Evolutionary conservation across 1,140 invertebrate species (phyloP), one percentile per base, ranked within the genome.

Genomic region (Meloidogyne floridensis): DNA sequence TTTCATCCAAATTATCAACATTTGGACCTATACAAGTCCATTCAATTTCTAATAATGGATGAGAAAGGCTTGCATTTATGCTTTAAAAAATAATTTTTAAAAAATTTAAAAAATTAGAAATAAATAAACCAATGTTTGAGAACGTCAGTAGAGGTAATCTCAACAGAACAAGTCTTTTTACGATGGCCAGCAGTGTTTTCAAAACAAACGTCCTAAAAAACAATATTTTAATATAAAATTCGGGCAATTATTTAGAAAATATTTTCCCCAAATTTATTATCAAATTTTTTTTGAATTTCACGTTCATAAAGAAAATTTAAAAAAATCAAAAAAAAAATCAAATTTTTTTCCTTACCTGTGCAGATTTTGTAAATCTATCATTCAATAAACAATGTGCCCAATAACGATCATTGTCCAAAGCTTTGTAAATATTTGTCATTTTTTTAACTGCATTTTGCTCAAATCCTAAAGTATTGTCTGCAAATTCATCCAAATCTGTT

Each of bases 121-220:
- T 72, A 74, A 85, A 82, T 87, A 2, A 91, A 51, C 13, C 82
- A 85, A 65, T 86, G 84, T 73, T 90, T 90, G 3, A 89, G 51
- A 80, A 86, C 85, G 7, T 87, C 82, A 18, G 83, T 84, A 3
- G 90, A 88, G 72, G 86, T 87, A 1, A 94, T 91, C 92, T 98
- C 96, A 5, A 93, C 91, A n/a, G 94, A 91, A 87, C 94, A 95
- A 3, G 96, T 87, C 86, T 94, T 94, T 0, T 93, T 87, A 0
- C 93, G 92, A 32, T 90, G 90, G 8, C 87, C 84, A 70, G 92
- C 91, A 51, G 92, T 92, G 89, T 97, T 98, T 91, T 97, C 95
- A 15, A 94, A 89, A 0, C 94, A 93, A 32, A 94, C 90, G 86
- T 96, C 88, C 84, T 88, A 53, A 77, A 87, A 65, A 13, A n/a